Percentiles rank a stretch among this genome's conserved stretches.
Conservation (phyloP, 2,888 invertebrate genomes). For the Sussaba pulchella region DNA sequence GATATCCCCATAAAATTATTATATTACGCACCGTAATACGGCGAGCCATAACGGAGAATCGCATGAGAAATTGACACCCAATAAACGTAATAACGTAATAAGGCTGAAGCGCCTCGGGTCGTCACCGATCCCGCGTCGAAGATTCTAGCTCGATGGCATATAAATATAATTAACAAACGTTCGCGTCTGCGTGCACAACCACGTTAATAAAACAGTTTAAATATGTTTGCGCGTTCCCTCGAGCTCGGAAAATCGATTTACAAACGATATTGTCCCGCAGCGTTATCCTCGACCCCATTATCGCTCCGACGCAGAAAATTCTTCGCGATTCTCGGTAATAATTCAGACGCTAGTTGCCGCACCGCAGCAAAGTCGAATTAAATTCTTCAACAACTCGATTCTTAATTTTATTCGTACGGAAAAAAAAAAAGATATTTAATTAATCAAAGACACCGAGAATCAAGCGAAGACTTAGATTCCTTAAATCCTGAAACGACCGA, state of each 20-base stretch:
- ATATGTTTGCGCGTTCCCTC: slow-evolving; percentile 5
- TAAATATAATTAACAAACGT: slow-evolving; percentile 8
- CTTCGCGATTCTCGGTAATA: slow-evolving; percentile 53
- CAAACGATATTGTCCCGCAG: slow-evolving; percentile 72
- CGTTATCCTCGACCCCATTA: slow-evolving; percentile 80
- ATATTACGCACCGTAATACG: slow-evolving; percentile 23
- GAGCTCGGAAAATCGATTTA: slow-evolving; percentile 66
- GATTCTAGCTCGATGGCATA: slow-evolving; percentile 46
- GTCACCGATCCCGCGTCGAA: slow-evolving; percentile 6
- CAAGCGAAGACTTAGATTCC: not conserved
- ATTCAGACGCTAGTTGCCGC: slow-evolving; percentile 45
- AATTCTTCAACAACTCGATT: not conserved
- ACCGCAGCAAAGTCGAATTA: not conserved
- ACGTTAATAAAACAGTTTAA: not conserved
- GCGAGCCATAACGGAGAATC: slow-evolving; percentile 1
- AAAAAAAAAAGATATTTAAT: slow-evolving; percentile 10
- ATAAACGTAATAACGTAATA: slow-evolving; percentile 55
- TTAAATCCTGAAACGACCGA: not conserved
- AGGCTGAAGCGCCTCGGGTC: slow-evolving; percentile 6
- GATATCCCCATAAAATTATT: slow-evolving; percentile 3
- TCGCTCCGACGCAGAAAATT: slow-evolving; percentile 29
- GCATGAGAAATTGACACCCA: slow-evolving; percentile 56
- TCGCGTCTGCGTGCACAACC: not conserved
- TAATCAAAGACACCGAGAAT: not conserved
- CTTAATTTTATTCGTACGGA: not conserved